These are phyloP conservation scores for Aurelia sp. DNA, from an alignment of 30 jellyfish, hydroid and myxozoan genomes.

Conservation along the genomic window DNA sequence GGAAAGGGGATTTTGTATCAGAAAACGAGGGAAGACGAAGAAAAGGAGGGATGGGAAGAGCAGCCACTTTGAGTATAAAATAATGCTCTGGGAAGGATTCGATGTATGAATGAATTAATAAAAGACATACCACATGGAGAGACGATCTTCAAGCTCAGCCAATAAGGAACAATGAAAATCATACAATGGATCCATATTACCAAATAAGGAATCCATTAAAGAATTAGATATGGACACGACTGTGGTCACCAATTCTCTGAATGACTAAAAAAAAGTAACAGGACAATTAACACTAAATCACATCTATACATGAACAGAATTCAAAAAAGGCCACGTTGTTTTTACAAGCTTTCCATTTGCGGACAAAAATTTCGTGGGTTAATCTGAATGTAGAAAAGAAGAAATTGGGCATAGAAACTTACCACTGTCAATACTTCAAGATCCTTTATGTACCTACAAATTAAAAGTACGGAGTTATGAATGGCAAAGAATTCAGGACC, in stretches of 20 bases:
- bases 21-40: too few species aligned
- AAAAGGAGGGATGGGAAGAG: too few species aligned
- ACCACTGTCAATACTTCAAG: constrained; percentile 94
- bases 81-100: too few species aligned
- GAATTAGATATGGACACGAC: constrained; percentile 69
- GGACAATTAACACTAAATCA: not conserved
- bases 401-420: not conserved
- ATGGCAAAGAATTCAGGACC: too few species aligned
- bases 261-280: constrained; percentile 59
- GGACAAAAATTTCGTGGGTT: too few species aligned
- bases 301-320: too few species aligned
- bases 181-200: constrained; percentile 93
- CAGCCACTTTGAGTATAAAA: too few species aligned
- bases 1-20: too few species aligned
- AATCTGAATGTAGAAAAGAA: too few species aligned
- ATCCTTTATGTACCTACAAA: constrained; percentile 83
- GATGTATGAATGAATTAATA: too few species aligned
- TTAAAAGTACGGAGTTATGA: not conserved
- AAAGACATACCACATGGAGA: constrained; percentile 74
- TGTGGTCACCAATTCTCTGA: constrained; percentile 79
- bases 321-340: too few species aligned
- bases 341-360: too few species aligned
- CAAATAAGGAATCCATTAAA: constrained; percentile 71
- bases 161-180: constrained; percentile 97
- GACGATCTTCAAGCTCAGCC: constrained; percentile 94